phyloP scores from a whole-genome alignment of 1,140 invertebrate species.

The Planococcus citri region DNA sequence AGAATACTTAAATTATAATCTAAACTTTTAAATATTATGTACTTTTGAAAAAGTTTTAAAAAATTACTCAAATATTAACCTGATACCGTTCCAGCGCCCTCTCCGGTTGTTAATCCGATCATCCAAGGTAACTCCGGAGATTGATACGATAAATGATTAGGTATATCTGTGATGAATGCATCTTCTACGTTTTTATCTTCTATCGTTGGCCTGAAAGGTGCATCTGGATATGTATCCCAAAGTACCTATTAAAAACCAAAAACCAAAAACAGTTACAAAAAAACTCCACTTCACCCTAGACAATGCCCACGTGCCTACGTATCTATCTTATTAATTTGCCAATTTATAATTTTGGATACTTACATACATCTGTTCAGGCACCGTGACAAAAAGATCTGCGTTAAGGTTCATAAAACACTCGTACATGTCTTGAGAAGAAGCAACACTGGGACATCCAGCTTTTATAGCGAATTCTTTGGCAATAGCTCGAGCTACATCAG shows the following conservation, averaged over 20 bases:
- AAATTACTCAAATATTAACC: too few species aligned
- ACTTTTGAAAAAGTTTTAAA: too few species aligned
- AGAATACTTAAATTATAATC: too few species aligned
- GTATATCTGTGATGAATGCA: not conserved
- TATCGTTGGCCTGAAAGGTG: not conserved
- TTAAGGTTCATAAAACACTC: conserved; percentile 12
- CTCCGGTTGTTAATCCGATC: not conserved
- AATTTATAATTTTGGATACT: not conserved
- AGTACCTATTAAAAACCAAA: not conserved
- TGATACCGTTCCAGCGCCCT: not conserved
- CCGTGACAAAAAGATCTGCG: not conserved
- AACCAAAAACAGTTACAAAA: conserved; percentile 25
- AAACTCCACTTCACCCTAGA: too few species aligned
- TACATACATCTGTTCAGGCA: not conserved
- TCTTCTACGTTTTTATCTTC: not conserved
- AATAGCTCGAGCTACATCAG: not conserved
- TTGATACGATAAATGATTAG: not conserved
- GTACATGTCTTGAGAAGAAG: not conserved
- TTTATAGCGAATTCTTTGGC: conserved; percentile 20
- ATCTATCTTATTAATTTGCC: too few species aligned
- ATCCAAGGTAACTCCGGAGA: not conserved
- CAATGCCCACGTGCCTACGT: too few species aligned
- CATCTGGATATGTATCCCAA: not conserved
- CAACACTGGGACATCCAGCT: conserved; percentile 9
- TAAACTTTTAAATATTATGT: too few species aligned